Evolutionary conservation across 1,140 invertebrate genomes (phyloP).

Genomic region (Drosophila teissieri): DNA sequence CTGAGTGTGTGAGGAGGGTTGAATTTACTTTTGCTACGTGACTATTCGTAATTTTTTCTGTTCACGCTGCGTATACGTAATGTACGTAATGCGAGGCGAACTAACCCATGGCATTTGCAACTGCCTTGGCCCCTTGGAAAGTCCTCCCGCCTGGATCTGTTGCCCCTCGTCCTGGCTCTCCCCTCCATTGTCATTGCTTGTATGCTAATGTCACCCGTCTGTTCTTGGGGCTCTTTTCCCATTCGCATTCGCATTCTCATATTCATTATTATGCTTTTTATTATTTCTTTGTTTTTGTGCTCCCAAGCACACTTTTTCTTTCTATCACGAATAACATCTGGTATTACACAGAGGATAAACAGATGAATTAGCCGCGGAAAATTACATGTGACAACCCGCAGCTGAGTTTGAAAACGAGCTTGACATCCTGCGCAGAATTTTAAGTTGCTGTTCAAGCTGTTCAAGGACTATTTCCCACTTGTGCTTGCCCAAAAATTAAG

Average conservation of each 20-base stretch:
- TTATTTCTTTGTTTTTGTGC: constrained; percentile 41
- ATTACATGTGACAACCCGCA: constrained; percentile 2
- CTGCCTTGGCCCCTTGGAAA: constrained; percentile 27
- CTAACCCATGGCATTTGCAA: constrained; percentile 43
- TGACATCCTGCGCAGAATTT: background rate
- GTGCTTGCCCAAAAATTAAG: no score
- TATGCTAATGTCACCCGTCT: constrained; percentile 36
- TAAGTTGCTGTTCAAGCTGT: no score
- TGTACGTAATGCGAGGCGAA: constrained; percentile 43
- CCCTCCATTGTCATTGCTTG: constrained; percentile 36
- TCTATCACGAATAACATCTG: constrained; percentile 24
- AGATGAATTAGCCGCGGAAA: constrained; percentile 27
- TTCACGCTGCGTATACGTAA: constrained; percentile 57
- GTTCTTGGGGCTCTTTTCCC: constrained; percentile 20
- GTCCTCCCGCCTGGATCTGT: background rate
- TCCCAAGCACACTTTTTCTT: constrained; percentile 11
- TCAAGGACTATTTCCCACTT: no score
- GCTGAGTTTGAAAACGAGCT: background rate
- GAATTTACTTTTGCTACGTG: constrained; percentile 70
- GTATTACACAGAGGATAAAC: constrained; percentile 12
- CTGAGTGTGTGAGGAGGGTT: constrained; percentile 36
- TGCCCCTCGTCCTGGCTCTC: constrained; percentile 1
- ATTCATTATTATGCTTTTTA: constrained; percentile 47
- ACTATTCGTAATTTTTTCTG: constrained; percentile 67
- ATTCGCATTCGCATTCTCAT: constrained; percentile 44